These are phyloP conservation scores for Mesocentrotus franciscanus DNA, from an alignment of 53 echinoderm and acorn worm species.

Conservation along the genomic window DNA sequence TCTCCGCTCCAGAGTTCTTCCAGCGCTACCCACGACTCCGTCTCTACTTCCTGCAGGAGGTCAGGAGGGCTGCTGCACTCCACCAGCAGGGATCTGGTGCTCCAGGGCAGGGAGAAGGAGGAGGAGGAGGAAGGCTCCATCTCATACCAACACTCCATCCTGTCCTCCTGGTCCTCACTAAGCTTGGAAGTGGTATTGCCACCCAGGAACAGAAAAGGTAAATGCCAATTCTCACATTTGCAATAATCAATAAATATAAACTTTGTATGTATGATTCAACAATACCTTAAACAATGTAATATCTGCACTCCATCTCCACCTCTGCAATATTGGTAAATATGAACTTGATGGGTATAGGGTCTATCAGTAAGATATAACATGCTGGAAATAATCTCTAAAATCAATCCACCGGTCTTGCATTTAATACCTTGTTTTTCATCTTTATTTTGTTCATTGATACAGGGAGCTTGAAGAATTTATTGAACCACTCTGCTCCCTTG, in stretches of 20 bases:
- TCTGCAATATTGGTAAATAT: too few relatives aligned
- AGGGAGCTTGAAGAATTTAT: slow-evolving; percentile 78
- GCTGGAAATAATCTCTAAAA: too few relatives aligned
- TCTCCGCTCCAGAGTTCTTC: slow-evolving; percentile 88
- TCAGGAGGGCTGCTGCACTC: slow-evolving; percentile 68
- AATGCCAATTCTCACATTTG: neutral
- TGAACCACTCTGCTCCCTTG: slow-evolving; percentile 75
- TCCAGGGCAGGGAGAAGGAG: neutral
- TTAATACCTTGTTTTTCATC: neutral
- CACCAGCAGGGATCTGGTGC: slow-evolving; percentile 7
- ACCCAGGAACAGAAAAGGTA: slow-evolving; percentile 29
- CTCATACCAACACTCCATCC: slow-evolving; percentile 90
- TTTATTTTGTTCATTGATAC: neutral
- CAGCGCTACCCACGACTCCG: slow-evolving; percentile 78
- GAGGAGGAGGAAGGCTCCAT: slow-evolving; percentile 59
- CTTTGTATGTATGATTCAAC: too few relatives aligned
- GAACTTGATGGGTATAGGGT: too few relatives aligned
- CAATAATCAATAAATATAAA: too few relatives aligned
- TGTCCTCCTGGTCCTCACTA: slow-evolving; percentile 88
- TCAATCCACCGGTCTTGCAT: too few relatives aligned
- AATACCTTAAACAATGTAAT: too few relatives aligned
- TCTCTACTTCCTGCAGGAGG: slow-evolving; percentile 79
- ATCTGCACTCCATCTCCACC: too few relatives aligned
- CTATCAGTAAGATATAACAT: too few relatives aligned
- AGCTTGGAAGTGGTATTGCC: slow-evolving; percentile 79